Percentiles rank a stretch among this genome's conserved stretches.
Evolutionary conservation across 2,888 invertebrate species (phyloP).

Genomic region (Diaperis boleti): DNA sequence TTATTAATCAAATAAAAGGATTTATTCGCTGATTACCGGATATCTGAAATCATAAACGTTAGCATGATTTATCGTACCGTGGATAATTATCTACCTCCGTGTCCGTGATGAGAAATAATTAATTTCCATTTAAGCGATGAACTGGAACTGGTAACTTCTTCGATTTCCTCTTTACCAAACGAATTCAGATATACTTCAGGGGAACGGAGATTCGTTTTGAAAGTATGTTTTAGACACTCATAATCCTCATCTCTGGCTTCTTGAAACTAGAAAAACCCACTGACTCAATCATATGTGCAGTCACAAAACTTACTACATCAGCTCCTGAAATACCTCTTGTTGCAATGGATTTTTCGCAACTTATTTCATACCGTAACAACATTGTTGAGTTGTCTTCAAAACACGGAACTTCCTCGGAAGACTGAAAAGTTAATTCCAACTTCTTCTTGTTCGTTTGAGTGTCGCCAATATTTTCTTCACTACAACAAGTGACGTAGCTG

Average conservation of each 20-base stretch:
- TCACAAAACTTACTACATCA: slow-evolving; percentile 19
- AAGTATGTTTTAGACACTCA: too few species aligned
- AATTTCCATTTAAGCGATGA: slow-evolving; percentile 37
- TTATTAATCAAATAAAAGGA: slow-evolving; percentile 2
- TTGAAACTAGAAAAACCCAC: slow-evolving; percentile 17
- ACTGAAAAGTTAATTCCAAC: slow-evolving; percentile 29
- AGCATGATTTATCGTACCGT: not conserved
- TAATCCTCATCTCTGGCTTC: not conserved
- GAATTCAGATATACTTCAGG: slow-evolving; percentile 4
- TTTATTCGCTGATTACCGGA: not conserved
- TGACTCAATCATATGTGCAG: slow-evolving; percentile 4
- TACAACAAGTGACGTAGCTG: slow-evolving; percentile 11
- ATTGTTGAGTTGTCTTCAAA: slow-evolving; percentile 2
- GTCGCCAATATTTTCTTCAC: slow-evolving; percentile 3
- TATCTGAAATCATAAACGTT: slow-evolving; percentile 1
- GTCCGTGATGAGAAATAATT: slow-evolving; percentile 30
- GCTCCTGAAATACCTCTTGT: slow-evolving; percentile 11
- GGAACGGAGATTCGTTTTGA: not conserved
- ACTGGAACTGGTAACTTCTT: slow-evolving; percentile 2
- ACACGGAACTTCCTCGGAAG: slow-evolving; percentile 13
- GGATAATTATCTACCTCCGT: slow-evolving; percentile 1
- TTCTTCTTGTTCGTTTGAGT: slow-evolving; percentile 12
- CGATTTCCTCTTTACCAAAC: slow-evolving; percentile 6
- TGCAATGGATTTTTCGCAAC: slow-evolving; percentile 7
- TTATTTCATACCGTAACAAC: slow-evolving; percentile 18